Conservation (phyloP, 2,888 invertebrate species). For the Agapostemon virescens region DNA sequence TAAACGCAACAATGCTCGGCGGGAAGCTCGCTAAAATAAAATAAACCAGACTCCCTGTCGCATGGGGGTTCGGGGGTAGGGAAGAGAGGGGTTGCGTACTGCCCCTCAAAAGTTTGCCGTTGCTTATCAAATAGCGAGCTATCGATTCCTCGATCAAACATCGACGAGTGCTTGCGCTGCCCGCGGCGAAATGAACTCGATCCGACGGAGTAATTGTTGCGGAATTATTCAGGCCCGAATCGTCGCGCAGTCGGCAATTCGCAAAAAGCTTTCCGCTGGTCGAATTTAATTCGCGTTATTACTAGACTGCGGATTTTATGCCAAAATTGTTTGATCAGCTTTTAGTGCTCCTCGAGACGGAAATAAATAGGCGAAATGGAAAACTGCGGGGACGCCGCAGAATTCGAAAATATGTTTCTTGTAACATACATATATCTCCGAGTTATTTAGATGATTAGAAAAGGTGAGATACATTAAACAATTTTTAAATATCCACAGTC, state of each 20-base stretch:
- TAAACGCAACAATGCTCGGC: conserved; percentile 8
- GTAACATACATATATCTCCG: no score
- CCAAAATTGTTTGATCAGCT: neutral
- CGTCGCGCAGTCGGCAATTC: neutral
- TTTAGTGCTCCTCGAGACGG: rapidly evolving
- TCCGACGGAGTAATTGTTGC: neutral
- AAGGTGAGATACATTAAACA: no score
- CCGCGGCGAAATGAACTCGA: neutral
- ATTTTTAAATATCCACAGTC: no score
- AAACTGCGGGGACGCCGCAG: no score
- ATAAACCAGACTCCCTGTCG: conserved; percentile 10
- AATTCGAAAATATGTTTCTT: no score
- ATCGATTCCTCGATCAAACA: neutral
- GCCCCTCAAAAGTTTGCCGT: conserved; percentile 5
- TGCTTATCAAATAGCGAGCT: neutral
- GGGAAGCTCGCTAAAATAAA: conserved; percentile 39
- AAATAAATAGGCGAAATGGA: neutral
- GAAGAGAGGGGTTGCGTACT: neutral
- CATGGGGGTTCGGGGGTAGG: neutral
- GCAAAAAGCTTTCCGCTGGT: neutral
- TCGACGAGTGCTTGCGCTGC: neutral
- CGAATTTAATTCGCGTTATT: neutral
- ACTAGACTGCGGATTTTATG: neutral
- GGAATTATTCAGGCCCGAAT: neutral
- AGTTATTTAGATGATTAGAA: no score